Evolutionary conservation across 2,797 vertebrate species (phyloP), one percentile per base, ranked within the genome.

Genomic region (Micromesistius poutassou): DNA sequence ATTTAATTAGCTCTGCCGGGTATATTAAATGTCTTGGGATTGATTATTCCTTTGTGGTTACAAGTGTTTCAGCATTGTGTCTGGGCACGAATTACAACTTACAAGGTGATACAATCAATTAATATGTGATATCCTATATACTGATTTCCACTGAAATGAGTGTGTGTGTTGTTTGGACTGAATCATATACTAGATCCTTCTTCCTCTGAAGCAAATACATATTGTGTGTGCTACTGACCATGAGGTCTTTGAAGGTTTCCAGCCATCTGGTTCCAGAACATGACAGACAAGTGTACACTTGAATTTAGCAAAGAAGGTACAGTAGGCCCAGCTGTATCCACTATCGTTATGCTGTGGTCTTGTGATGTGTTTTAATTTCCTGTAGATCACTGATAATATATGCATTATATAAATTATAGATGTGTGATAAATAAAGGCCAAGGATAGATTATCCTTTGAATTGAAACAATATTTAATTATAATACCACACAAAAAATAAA

Each of bases 21-120:
- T 75, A 40, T n/a, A 73, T 72, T 42, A 10, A 28, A 68, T 75
- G 72, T 75, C 80, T 72, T 76, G 71, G 72, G 55, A 75, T 19
- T 46, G 72, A 76, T 50, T 80, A 50, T 76, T 74, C 25, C 72
- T 62, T n/a, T 74, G 68, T 74, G 50, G 75, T 28, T 36, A 12
- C 2, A 73, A 62, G 19, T 38, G 22, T 35, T 62, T 25, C 55
- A 62, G 22, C 55, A 8, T 25, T 4, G 55, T 25, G 55, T n/a
- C 55, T 19, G 55, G 55, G n/a, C 55, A 62, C 9, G 55, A 62
- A 62, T 62, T 62, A 62, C n/a, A 62, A 62, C 55, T 62, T 62
- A 62, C 25, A 62, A 62, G 55, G 55, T 25, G 55, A 62, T 62
- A 62, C 22, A 10, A 62, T 62, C 55, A 19, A 62, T 25, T 19